Base-by-base conservation (phyloP, 1,140 invertebrate species). In the Ceratoteleas bidentatus region DNA sequence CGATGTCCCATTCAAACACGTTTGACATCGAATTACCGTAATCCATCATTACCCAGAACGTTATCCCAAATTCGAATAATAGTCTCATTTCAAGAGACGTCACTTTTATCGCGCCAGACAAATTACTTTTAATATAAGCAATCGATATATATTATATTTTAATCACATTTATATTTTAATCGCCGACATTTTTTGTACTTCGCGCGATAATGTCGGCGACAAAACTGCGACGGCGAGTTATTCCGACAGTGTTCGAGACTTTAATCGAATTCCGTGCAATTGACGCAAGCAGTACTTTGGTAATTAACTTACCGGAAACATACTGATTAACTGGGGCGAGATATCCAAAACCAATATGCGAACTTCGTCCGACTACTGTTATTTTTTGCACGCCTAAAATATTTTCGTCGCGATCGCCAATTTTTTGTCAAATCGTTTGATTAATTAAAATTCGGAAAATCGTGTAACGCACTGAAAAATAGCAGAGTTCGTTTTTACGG, bases 231-330 rank as follows among this genome's bases (percentile, higher is more conserved):
- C 62, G 32, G 73, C 65, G 77, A 84, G 74, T 78, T 74, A 78
- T 84, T 78, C 74, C 73, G 65, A 74, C 58, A 62, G 64, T 61
- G 77, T 74, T 34, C 80, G 75, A 62, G 58, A 81, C 62, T 78
- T 73, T 84, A 84, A 84, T 82, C 79, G 81, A 85, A 77, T 81
- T 77, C 54, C 65, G 33, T 85, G 84, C 86, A 87, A 86, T 87
- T 84, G 85, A 85, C 81, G 84, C 83, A 79, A 85, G 76, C 74
- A 75, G 82, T 83, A 87, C 77, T 87, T 84, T 80, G 62, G 66
- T 86, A 87, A 87, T 78, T 73, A 87, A 86, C 84, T 86, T 85
- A 83, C 65, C 13, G 57, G 74, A 85, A 82, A 86, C 84, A 84
- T 82, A 84, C 81, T 88, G 84, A 85, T 87, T 83, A 86, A 86